Percentiles rank a stretch among this genome's conserved stretches.
phyloP scores from a whole-genome alignment of 2,888 invertebrate genomes.

The Chymomyza fuscimana region DNA sequence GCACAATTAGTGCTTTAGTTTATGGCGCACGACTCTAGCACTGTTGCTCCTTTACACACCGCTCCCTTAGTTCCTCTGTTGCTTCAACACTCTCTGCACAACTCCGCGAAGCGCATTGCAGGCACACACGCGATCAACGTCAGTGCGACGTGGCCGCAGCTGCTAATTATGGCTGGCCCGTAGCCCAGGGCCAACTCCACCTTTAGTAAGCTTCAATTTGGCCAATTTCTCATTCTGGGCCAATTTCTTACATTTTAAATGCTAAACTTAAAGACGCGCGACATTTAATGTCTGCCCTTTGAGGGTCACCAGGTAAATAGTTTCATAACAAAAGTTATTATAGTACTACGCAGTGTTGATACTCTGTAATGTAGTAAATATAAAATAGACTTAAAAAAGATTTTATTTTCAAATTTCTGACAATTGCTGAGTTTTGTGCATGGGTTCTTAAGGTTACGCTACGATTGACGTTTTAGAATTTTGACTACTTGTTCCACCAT shows the following conservation, averaged over 20 bases:
- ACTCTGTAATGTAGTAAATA: background rate
- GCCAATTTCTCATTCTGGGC: conserved; percentile 1
- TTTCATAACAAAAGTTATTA: conserved; percentile 2
- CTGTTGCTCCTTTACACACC: conserved; percentile 48
- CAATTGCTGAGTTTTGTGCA: too few species aligned
- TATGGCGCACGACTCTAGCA: conserved; percentile 46
- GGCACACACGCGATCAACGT: conserved; percentile 60
- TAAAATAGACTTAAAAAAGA: background rate
- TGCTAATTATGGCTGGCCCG: conserved; percentile 53
- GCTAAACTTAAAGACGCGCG: conserved; percentile 39
- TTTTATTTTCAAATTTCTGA: too few species aligned
- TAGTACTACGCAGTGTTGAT: background rate
- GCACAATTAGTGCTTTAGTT: conserved; percentile 47
- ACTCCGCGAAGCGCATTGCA: conserved; percentile 50
- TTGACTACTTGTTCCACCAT: too few species aligned
- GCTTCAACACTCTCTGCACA: background rate
- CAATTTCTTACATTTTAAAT: conserved; percentile 51
- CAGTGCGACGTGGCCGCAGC: conserved; percentile 23
- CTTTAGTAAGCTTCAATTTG: background rate
- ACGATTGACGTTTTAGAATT: too few species aligned
- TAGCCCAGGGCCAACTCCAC: conserved; percentile 19
- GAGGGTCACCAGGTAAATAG: conserved; percentile 49
- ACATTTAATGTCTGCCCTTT: conserved; percentile 65
- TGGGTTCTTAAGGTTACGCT: too few species aligned
- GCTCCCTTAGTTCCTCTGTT: background rate